Base-by-base conservation (phyloP, 2,888 invertebrate genomes). In the Synanthedon myopaeformis region DNA sequence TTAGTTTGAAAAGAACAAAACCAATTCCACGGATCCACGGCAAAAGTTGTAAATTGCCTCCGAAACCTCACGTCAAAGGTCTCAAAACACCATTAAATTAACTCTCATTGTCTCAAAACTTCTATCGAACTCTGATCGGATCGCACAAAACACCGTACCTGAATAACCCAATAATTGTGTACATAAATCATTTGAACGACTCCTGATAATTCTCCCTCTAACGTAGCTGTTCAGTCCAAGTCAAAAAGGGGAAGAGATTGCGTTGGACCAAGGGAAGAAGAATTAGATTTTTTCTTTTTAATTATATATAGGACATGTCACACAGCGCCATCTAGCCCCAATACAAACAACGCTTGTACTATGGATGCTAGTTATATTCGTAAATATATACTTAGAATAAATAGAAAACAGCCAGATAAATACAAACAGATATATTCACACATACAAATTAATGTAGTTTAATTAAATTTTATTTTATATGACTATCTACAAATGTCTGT, bases 171-270 rank as follows among this genome's bases (percentile, higher is more conserved):
- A 87, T 87, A 87, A 87, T 86, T 86, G 85, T 84, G 82, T 82
- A 82, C 83, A 85, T 87, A 87, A 85, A 86, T 87, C 87, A 87
- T 82, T 80, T 76, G 82, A 86, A 87, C 84, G 86, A 83, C 85
- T 86, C 67, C 83, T 84, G 86, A 86, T 87, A 87, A 87, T 86
- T 76, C 76, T 75, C 79, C 76, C 76, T 71, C 67, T 65, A 74
- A 72, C 80, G 13, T 45, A 6, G 14, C 45, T n/a, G 45, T 45
- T 13, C 45, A 45, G 45, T 45, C 45, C 45, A 45, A 45, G 45
- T 45, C 13, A 45, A 14, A 13, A 45, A n/a, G 45, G 4, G n/a
- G 14, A 12, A 14, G 45, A 45, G 45, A 45, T 13, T 6, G 13
- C 35, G 8, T 8, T 10, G 35, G 35, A 35, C 35, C 35, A 35